These are phyloP conservation scores for Pristionchus pacificus DNA, from an alignment of 1,140 invertebrate species.

Conservation along the genomic window DNA sequence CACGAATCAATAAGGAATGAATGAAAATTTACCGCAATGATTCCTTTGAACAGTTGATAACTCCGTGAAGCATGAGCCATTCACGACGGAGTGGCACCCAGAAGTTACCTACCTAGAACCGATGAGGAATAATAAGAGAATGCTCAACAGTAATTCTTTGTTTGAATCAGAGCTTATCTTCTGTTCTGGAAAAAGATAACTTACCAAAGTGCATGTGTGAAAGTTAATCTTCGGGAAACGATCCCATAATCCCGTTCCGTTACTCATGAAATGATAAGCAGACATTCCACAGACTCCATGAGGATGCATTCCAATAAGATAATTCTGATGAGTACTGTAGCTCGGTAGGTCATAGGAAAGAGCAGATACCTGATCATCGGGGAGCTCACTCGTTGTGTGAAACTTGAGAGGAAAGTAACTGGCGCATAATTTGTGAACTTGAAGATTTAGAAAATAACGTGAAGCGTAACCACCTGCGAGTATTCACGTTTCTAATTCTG, in stretches of 20 bases:
- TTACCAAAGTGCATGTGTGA: background rate
- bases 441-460: background rate
- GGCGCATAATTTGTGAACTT: background rate
- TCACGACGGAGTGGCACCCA: no score
- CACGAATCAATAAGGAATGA: no score
- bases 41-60: no score
- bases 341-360: background rate
- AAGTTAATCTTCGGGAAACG: background rate
- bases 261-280: background rate
- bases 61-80: no score
- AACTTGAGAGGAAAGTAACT: background rate
- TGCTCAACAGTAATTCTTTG: no score
- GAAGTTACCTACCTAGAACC: no score
- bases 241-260: background rate
- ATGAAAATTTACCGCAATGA: no score
- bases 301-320: background rate
- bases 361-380: background rate
- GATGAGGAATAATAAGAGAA: no score
- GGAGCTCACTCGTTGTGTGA: background rate
- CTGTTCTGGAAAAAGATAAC: no score
- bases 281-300: background rate
- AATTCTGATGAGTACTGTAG: background rate
- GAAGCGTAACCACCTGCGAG: background rate
- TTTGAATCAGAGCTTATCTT: no score
- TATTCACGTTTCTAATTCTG: no score